These are phyloP conservation scores for Acleris sparsana DNA, from an alignment of 2,888 invertebrate genomes.

Conservation along the genomic window DNA sequence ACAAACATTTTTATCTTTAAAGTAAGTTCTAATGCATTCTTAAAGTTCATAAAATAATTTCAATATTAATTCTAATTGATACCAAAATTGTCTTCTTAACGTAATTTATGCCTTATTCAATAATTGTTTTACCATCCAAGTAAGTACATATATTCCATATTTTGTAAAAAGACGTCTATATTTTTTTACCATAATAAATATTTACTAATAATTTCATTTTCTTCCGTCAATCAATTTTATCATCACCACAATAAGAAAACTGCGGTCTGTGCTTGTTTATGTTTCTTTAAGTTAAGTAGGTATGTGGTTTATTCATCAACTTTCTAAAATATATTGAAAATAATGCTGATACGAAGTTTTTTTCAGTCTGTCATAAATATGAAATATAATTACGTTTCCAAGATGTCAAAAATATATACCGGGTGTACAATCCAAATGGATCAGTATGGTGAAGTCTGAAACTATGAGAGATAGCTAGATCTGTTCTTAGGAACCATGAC, in stretches of 20 bases:
- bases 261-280: constrained; percentile 20
- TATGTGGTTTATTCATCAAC: constrained; percentile 11
- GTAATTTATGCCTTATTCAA: constrained; percentile 25
- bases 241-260: constrained; percentile 18
- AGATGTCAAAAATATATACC: no score
- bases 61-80: background rate
- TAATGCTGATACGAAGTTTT: no score
- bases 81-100: background rate
- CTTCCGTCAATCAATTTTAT: background rate
- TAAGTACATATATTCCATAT: no score
- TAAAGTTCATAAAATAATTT: background rate
- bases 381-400: no score
- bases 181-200: no score
- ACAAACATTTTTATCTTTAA: constrained; percentile 34
- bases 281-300: constrained; percentile 13
- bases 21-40: background rate
- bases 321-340: constrained; percentile 1
- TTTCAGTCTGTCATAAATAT: no score
- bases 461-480: no score
- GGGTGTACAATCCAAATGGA: no score
- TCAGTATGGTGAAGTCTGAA: no score
- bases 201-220: constrained; percentile 14
- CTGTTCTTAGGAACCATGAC: no score
- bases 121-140: no score
- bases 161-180: no score